These are phyloP conservation scores for Physeter macrocephalus DNA, from an alignment of 2,113 vertebrate species.

Conservation along the genomic window DNA sequence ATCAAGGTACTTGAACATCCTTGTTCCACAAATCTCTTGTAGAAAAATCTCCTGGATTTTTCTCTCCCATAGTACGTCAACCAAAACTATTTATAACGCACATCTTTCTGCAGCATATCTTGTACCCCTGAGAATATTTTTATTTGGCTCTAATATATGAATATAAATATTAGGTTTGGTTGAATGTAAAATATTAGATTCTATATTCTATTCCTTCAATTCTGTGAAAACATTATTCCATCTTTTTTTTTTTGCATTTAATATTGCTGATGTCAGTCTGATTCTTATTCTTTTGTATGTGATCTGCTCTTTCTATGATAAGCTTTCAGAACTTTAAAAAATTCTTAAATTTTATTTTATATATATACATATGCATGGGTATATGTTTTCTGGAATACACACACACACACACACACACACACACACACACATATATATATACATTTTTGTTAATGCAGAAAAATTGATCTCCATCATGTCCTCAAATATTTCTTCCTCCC, in stretches of 20 bases:
- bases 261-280: background rate
- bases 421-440: background rate
- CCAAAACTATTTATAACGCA: background rate
- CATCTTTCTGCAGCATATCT: background rate
- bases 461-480: background rate
- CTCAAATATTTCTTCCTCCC: background rate
- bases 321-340: background rate
- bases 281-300: background rate
- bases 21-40: background rate
- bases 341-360: background rate
- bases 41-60: background rate
- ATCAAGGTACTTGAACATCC: background rate
- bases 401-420: background rate
- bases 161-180: background rate
- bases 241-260: background rate
- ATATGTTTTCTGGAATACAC: background rate
- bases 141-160: slow-evolving; percentile 10
- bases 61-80: background rate
- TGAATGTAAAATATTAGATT: background rate
- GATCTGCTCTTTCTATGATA: background rate
- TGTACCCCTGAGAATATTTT: background rate
- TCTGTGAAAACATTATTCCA: background rate
- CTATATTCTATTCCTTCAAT: background rate
- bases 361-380: background rate
- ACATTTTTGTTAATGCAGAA: background rate